Base-by-base conservation (phyloP, 1,140 invertebrate genomes). In the Zaprionus vittiger region DNA sequence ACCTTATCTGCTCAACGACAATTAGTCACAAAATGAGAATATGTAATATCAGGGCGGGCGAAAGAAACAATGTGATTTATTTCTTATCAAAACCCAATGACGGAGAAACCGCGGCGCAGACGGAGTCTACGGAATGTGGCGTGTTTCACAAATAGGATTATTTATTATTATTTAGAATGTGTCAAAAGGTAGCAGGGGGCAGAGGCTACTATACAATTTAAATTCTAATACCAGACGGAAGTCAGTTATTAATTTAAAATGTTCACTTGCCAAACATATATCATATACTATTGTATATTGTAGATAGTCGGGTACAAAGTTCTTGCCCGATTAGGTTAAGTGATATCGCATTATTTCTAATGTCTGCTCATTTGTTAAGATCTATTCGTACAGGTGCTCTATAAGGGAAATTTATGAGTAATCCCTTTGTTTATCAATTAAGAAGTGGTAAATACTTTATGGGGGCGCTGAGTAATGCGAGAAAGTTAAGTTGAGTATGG, bases 11-110 rank as follows among this genome's bases (percentile, higher is more conserved):
- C n/a, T 38, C 37, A 55, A 14, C 12, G 41, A 34, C 34, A 65
- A 79, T 84, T 84, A 85, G 49, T 84, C 82, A 84, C 84, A 41
- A 41, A 41, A 2, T 22, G 47, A 49, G 47, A 20, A 24, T 11
- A 24, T 52, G 5, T 7, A 49, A 49, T 49, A 49, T 49, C 47
- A 20, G 44, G 7, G n/a, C 15, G 7, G n/a, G 47, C 47, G n/a
- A 81, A 66, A 81, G 73, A 73, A 61, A 66, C 55, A 79, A 17
- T 64, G 44, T 64, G 54, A 79, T 63, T 52, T 47, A 9, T 7
- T 47, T 64, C 57, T 70, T 74, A 80, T 73, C 76, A 31, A 28
- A n/a, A 56, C 28, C 54, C 26, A 14, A 14, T 52, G 47, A 52
- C 15, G 44, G 28, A 38, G 22, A 17, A 2, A 22, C 7, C 15